phyloP scores from a whole-genome alignment of 2,113 vertebrate species.

The Plestiodon gilberti region DNA sequence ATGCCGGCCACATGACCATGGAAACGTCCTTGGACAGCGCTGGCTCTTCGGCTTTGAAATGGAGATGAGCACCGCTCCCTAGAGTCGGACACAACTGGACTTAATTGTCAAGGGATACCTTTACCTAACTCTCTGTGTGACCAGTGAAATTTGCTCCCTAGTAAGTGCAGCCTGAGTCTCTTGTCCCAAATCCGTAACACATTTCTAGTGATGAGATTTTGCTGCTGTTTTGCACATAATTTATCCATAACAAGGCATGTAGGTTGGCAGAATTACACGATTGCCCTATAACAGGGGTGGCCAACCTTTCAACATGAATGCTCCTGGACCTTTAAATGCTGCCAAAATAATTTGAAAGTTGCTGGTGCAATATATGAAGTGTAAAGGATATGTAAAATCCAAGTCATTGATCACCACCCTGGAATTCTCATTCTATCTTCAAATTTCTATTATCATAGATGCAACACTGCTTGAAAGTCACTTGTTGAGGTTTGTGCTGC shows the following conservation, averaged over 20 bases:
- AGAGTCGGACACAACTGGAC: too few species aligned
- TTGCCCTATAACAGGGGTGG: not conserved
- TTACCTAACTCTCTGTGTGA: too few species aligned
- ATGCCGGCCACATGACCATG: too few species aligned
- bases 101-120: too few species aligned
- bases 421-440: conserved; percentile 48
- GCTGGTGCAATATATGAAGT: conserved; percentile 43
- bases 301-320: too few species aligned
- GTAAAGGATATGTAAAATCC: conserved; percentile 47
- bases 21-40: too few species aligned
- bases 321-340: too few species aligned
- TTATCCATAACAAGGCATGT: not conserved
- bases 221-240: not conserved
- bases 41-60: too few species aligned
- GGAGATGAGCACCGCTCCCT: too few species aligned
- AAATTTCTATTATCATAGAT: conserved; percentile 52
- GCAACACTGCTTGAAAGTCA: conserved; percentile 50
- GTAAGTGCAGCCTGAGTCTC: too few species aligned
- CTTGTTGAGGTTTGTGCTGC: conserved; percentile 59
- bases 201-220: not conserved
- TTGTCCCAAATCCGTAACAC: not conserved
- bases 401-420: conserved; percentile 44
- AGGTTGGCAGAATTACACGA: not conserved
- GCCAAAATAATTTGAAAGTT: conserved; percentile 45
- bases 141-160: too few species aligned